These are phyloP conservation scores for Anniella stebbinsi DNA, from an alignment of 2,797 vertebrate genomes.

Conservation along the genomic window DNA sequence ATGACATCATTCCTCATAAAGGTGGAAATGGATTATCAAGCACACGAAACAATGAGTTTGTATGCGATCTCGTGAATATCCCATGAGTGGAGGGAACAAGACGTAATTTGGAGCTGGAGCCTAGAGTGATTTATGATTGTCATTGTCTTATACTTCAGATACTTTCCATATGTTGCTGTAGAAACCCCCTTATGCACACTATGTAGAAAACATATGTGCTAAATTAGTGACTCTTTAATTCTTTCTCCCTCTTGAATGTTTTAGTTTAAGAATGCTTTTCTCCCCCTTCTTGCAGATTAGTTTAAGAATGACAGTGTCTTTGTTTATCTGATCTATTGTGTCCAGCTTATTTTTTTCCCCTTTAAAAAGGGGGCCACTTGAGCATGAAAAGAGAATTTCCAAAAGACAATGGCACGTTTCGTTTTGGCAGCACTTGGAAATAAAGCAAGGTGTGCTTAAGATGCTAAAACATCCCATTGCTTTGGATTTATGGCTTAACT, in stretches of 20 bases:
- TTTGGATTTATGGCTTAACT: conserved; percentile 76
- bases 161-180: conserved; percentile 83
- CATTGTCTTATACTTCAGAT: conserved; percentile 83
- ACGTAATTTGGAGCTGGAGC: conserved; percentile 80
- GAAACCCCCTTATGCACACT: conserved; percentile 75
- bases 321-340: conserved; percentile 72
- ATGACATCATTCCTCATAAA: conserved; percentile 79
- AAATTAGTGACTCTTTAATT: conserved; percentile 79
- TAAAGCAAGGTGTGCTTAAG: conserved; percentile 54
- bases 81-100: conserved; percentile 78
- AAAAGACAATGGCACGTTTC: conserved; percentile 52
- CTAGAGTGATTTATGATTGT: conserved; percentile 85
- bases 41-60: conserved; percentile 71
- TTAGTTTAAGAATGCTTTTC: too few relatives aligned
- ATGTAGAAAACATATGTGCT: conserved; percentile 81
- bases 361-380: conserved; percentile 33
- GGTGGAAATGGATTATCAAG: conserved; percentile 74
- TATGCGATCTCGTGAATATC: conserved; percentile 77
- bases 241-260: conserved; percentile 67
- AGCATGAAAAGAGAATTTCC: conserved; percentile 62
- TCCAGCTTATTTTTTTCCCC: conserved; percentile 29
- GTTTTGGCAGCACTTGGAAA: conserved; percentile 50
- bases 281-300: too few relatives aligned
- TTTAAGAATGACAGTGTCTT: conserved; percentile 71
- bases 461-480: conserved; percentile 57